Conservation (phyloP, 2,888 invertebrate species). For the Mesorhabditis belari region DNA sequence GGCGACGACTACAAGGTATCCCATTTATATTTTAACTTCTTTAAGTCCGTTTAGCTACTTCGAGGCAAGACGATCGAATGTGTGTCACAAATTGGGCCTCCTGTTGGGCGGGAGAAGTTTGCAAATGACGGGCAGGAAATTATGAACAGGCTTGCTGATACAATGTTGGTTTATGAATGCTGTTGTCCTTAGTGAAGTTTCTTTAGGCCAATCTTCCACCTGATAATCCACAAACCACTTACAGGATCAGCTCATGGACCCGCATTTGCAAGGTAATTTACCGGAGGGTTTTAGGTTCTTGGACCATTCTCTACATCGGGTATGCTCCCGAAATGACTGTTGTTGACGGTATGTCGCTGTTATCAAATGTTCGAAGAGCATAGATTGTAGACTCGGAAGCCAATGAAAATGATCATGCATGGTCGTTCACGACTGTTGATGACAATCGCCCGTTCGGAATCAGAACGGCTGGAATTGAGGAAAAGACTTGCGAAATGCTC, state of each 20-base stretch:
- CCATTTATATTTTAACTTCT: too few species aligned
- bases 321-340: conserved; percentile 88
- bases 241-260: conserved; percentile 97
- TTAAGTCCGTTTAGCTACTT: conserved; percentile 75
- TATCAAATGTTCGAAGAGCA: too few species aligned
- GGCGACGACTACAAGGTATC: conserved; percentile 22
- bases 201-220: conserved; percentile 20
- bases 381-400: conserved; percentile 6
- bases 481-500: conserved; percentile 92
- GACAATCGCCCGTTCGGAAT: conserved; percentile 86
- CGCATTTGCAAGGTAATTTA: conserved; percentile 97
- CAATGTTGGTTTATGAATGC: too few species aligned
- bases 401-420: conserved; percentile 4
- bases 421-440: conserved; percentile 77
- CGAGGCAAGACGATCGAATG: conserved; percentile 98
- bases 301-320: conserved; percentile 65
- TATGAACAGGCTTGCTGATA: conserved; percentile 17
- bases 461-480: conserved; percentile 83
- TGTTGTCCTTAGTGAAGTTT: too few species aligned
- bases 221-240: conserved; percentile 66
- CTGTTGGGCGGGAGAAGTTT: conserved; percentile 65
- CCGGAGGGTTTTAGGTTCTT: conserved; percentile 19
- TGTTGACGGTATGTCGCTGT: too few species aligned
- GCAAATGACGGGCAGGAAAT: conserved; percentile 84
- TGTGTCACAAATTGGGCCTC: conserved; percentile 84